Evolutionary conservation across 2,888 invertebrate genomes (phyloP).

Genomic region (Strigamia transsilvanica): DNA sequence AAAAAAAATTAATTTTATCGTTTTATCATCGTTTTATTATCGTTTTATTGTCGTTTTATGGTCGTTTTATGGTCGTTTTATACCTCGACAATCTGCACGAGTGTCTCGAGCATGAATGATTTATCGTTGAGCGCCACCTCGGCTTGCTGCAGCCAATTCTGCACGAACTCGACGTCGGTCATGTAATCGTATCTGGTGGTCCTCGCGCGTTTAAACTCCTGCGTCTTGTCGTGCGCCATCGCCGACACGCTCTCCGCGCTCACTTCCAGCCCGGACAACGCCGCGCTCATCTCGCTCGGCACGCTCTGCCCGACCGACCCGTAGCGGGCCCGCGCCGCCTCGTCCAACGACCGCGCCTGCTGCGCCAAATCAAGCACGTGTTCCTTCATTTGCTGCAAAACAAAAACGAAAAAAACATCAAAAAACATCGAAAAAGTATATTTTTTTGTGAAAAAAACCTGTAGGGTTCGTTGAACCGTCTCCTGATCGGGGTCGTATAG

Average conservation of each 20-base stretch:
- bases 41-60: not conserved
- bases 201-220: constrained; percentile 85
- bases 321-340: constrained; percentile 70
- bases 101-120: constrained; percentile 76
- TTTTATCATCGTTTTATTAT: too few relatives aligned
- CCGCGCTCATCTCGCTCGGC: constrained; percentile 81
- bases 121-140: constrained; percentile 85
- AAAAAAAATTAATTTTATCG: too few relatives aligned
- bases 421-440: not conserved
- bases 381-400: constrained; percentile 77
- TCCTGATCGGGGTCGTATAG: constrained; percentile 79
- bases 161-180: constrained; percentile 80
- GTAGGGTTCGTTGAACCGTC: constrained; percentile 71
- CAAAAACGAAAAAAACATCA: not conserved
- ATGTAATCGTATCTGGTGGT: constrained; percentile 82
- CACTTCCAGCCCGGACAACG: constrained; percentile 82
- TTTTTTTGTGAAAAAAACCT: constrained; percentile 60
- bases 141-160: constrained; percentile 82
- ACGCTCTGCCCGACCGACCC: constrained; percentile 63
- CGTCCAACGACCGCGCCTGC: constrained; percentile 57
- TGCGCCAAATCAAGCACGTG: constrained; percentile 65
- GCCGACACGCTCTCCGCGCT: constrained; percentile 79
- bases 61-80: constrained; percentile 18
- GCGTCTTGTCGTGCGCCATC: constrained; percentile 85
- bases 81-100: constrained; percentile 78